Conservation (phyloP, 2,888 invertebrate species). For the Allolobophora icterica region DNA sequence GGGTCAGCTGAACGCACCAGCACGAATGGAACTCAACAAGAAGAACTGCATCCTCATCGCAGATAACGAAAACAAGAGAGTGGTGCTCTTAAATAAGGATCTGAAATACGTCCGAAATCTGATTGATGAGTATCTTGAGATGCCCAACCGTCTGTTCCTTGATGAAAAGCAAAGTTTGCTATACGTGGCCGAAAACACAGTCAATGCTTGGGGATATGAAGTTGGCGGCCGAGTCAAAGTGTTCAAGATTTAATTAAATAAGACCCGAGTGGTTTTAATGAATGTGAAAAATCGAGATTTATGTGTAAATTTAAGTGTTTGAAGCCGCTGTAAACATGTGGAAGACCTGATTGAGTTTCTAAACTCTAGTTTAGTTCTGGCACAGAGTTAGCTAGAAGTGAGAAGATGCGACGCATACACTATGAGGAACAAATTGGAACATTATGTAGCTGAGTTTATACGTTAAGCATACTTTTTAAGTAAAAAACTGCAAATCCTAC, state of each 20-base stretch:
- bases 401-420: too few species aligned
- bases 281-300: too few species aligned
- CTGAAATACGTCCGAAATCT: not conserved
- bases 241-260: not conserved
- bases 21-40: not conserved
- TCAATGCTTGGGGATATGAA: not conserved
- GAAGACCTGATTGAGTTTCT: too few species aligned
- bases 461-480: too few species aligned
- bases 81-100: not conserved
- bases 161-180: not conserved
- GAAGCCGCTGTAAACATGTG: too few species aligned
- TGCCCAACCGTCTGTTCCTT: not conserved
- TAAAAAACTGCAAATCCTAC: too few species aligned
- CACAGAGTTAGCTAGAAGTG: too few species aligned
- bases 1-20: not conserved
- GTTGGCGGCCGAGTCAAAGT: not conserved
- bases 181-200: conserved; percentile 30
- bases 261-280: too few species aligned
- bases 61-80: conserved; percentile 21
- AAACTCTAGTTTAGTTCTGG: too few species aligned
- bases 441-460: too few species aligned
- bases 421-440: too few species aligned
- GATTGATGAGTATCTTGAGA: not conserved
- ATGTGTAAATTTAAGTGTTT: too few species aligned
- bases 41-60: not conserved